phyloP scores from a whole-genome alignment of 2,113 vertebrate species.

The Nestor notabilis region DNA sequence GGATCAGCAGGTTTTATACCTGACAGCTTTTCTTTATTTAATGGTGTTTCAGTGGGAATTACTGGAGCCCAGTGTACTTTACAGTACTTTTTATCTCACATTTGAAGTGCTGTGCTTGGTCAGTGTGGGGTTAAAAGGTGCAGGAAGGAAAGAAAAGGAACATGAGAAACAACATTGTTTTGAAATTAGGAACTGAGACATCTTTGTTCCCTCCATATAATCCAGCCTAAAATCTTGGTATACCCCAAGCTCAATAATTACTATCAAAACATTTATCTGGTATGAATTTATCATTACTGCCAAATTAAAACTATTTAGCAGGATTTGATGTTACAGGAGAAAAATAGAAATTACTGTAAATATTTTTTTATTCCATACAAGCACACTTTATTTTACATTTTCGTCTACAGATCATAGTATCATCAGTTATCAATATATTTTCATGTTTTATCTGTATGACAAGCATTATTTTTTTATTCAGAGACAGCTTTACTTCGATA shows the following conservation, averaged over 20 bases:
- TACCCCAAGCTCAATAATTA: neutral
- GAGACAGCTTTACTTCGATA: neutral
- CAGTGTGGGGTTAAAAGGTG: neutral
- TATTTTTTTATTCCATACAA: neutral
- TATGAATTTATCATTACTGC: neutral
- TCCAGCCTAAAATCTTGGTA: neutral
- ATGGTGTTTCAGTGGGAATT: constrained; percentile 43
- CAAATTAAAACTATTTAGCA: neutral
- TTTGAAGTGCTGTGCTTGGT: neutral
- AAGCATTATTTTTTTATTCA: neutral
- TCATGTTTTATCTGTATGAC: neutral
- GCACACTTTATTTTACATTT: neutral
- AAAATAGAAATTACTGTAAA: neutral
- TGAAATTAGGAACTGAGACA: neutral
- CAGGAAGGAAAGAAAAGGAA: neutral
- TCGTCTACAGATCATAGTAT: neutral
- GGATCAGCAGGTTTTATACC: constrained; percentile 60
- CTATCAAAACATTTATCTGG: neutral
- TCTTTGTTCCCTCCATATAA: neutral
- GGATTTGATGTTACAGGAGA: neutral
- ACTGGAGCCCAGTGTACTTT: neutral
- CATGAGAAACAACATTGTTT: neutral
- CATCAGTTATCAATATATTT: neutral
- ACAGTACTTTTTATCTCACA: neutral
- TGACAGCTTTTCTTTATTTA: constrained; percentile 21